Conservation (phyloP, 2,888 invertebrate species). For the Crepidodera aurea region DNA sequence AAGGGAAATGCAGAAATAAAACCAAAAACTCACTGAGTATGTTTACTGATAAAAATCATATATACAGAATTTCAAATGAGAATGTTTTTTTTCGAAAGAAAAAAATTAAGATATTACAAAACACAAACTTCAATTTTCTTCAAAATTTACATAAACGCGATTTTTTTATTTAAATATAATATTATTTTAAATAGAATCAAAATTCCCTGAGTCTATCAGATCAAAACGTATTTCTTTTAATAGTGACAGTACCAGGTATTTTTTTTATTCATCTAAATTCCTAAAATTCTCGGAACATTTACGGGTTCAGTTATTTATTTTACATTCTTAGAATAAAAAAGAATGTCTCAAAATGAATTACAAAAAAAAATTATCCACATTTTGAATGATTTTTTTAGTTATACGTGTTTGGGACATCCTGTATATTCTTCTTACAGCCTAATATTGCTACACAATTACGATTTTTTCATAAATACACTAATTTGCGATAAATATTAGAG, state of each 20-base stretch:
- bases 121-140: slow-evolving; percentile 12
- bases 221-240: slow-evolving; percentile 35
- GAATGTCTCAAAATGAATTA: not conserved
- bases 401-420: slow-evolving; percentile 4
- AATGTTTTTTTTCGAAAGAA: slow-evolving; percentile 30
- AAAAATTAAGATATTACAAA: slow-evolving; percentile 37
- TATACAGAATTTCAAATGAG: slow-evolving; percentile 47
- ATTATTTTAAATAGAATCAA: slow-evolving; percentile 25
- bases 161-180: not conserved
- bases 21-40: slow-evolving; percentile 37
- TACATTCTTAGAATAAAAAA: not conserved
- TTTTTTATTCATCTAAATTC: not conserved
- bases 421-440: slow-evolving; percentile 38
- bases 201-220: slow-evolving; percentile 55
- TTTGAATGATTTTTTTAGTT: not conserved
- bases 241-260: slow-evolving; percentile 11
- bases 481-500: slow-evolving; percentile 33
- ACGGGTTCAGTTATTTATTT: slow-evolving; percentile 2
- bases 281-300: not conserved
- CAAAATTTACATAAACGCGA: slow-evolving; percentile 12
- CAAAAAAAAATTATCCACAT: not conserved
- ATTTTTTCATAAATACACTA: slow-evolving; percentile 45
- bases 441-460: slow-evolving; percentile 54
- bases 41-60: slow-evolving; percentile 48
- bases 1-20: not conserved